Conservation (phyloP, 2,113 vertebrate species). For the Colaptes auratus region DNA sequence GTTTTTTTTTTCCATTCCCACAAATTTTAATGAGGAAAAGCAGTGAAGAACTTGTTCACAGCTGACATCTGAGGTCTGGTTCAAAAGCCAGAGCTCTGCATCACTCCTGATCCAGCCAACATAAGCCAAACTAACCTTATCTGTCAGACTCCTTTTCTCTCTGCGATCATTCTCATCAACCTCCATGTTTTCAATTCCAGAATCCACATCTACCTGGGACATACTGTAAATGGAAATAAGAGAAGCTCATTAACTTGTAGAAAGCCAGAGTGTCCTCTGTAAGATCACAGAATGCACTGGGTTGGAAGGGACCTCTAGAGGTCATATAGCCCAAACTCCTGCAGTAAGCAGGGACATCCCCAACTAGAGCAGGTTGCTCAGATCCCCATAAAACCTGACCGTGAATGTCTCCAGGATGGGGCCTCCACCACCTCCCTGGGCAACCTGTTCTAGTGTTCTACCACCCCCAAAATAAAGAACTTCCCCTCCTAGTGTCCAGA, state of each 20-base stretch:
- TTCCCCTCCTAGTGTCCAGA: too few relatives aligned
- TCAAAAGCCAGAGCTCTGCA: neutral
- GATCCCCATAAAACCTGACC: too few relatives aligned
- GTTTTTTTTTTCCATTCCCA: neutral
- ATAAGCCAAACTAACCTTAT: constrained; percentile 83
- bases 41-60: neutral
- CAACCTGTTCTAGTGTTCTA: too few relatives aligned
- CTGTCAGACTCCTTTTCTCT: constrained; percentile 92
- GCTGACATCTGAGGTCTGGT: neutral
- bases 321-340: too few relatives aligned
- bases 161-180: constrained; percentile 96
- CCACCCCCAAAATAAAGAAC: too few relatives aligned
- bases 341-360: too few relatives aligned
- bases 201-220: constrained; percentile 99
- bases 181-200: constrained; percentile 99
- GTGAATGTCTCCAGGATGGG: too few relatives aligned
- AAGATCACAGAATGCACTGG: neutral
- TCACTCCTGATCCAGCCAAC: neutral
- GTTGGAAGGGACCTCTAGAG: too few relatives aligned
- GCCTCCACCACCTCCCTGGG: too few relatives aligned
- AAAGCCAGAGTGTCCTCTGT: neutral
- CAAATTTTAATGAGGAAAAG: neutral
- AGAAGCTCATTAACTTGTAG: neutral
- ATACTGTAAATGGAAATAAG: constrained; percentile 80
- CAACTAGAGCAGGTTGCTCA: too few relatives aligned